Base-by-base conservation (phyloP, 2,888 invertebrate genomes). In the Cephus sareptanus region DNA sequence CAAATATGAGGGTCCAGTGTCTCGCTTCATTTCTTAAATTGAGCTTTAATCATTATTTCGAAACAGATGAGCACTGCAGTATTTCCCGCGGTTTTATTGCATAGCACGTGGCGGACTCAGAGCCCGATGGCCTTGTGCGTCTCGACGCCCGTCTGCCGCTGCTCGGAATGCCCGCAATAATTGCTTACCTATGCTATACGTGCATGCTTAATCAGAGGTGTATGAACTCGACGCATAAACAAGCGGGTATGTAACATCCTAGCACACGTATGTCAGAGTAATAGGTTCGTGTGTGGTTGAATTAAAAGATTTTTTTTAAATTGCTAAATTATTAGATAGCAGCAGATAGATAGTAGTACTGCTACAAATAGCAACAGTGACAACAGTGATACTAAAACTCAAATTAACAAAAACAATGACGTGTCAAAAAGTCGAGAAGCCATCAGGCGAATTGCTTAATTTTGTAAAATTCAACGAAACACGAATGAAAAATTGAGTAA, bases 161-260 rank as follows among this genome's bases (percentile, higher is more conserved):
- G 71, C 71, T 84, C 79, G 77, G 81, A 79, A 81, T 77, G 78
- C 80, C 81, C 81, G 80, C 82, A 80, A 84, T 82, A 82, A 84
- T 83, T 84, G 83, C 81, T 82, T 80, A 82, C 84, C 82, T 82
- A 82, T 82, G 80, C 79, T 75, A 77, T 76, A 79, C 79, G 79
- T 81, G 82, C 83, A 82, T 82, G 80, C 81, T 83, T 83, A 83
- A 83, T 85, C 82, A 79, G 79, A 84, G 85, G 84, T 84, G 82
- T 81, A 83, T 85, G 83, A 85, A 84, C 85, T 76, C 80, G 74
- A 75, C 34, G 71, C 71, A 71, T 71, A 71, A 71, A 71, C 71
- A 71, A 31, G 71, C 13, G 71, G 56, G 56, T 56, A 56, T 56
- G 56, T 56, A 56, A 56, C 56, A 23, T 56, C 56, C 56, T 23